Evolutionary conservation across 2,113 vertebrate genomes (phyloP), one percentile per base, ranked within the genome.

Genomic region (Struthio camelus): DNA sequence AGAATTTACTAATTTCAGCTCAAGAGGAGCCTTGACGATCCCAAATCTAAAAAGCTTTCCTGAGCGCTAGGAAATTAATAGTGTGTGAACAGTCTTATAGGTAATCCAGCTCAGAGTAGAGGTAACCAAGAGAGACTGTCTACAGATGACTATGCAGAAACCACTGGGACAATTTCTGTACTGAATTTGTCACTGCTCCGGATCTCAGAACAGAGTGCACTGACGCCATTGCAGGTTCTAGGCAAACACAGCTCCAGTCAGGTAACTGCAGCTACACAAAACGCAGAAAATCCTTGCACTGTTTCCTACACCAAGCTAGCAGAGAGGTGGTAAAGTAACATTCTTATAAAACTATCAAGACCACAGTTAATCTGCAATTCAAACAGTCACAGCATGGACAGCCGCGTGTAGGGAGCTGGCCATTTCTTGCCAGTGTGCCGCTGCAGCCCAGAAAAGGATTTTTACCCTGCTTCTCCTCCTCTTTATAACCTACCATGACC

Each of bases 81-180:
- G 25, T 80, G 51, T 8, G 13, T 40, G 38, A 84, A 79, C 0
- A 24, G 48, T 51, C 87, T 64, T 61, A 6, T 24, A 76, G 42
- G 56, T 46, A 64, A 54, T 0, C 59, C 53, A 91, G 70, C 19
- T 95, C 70, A 13, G 18, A 73, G 25, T 90, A 83, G 85, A 58
- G 64, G 16, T 44, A 42, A 77, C 36, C 79, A 67, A 32, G 7
- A 1, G 58, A 91, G 84, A 80, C 48, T 67, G 50, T 69, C 48
- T 67, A 36, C 73, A 92, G 70, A 73, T 91, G 61, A 84, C 69
- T 80, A 6, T 1, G 28, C 70, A 91, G 73, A 79, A 96, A 81
- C 32, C 9, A 28, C 2, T 30, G 56, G 69, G n/a, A 18, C 34
- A 13, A 71, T 25, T 89, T 30, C 89, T n/a, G 14, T 4, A 23